Evolutionary conservation across 2,113 vertebrate species (phyloP).

Genomic region (Sakesphorus luctuosus): DNA sequence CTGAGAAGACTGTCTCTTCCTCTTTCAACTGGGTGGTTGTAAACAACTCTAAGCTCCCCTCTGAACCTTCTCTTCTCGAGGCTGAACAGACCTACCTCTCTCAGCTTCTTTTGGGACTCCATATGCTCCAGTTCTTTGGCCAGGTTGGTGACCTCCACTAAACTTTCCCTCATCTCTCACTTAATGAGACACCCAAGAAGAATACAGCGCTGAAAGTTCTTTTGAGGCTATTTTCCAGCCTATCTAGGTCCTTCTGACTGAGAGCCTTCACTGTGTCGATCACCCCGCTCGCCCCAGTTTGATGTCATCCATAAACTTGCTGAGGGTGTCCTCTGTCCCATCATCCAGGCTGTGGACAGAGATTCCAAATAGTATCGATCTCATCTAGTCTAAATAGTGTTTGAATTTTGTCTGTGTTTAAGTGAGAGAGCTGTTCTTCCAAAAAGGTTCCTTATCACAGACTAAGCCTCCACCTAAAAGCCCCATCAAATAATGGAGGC

Average conservation of each 20-base stretch:
- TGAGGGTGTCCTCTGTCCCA: not conserved
- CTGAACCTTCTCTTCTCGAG: not conserved
- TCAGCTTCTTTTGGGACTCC: not conserved
- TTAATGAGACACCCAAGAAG: not conserved
- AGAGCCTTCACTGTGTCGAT: not conserved
- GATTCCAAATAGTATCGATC: not conserved
- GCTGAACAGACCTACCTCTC: not conserved
- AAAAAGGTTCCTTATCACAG: not conserved
- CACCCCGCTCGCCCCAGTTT: accelerated
- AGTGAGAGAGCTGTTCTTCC: not conserved
- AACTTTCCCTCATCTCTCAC: not conserved
- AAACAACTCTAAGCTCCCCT: not conserved
- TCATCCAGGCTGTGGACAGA: not conserved
- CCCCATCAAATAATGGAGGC: not conserved
- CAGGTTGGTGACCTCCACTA: not conserved
- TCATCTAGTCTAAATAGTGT: not conserved
- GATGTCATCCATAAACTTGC: not conserved
- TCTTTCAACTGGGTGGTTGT: not conserved
- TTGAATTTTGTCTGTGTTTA: not conserved
- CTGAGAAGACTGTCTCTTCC: not conserved
- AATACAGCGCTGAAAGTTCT: not conserved
- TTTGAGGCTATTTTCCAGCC: not conserved
- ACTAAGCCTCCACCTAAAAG: not conserved
- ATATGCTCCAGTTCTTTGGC: not conserved
- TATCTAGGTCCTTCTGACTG: not conserved